These are phyloP conservation scores for Hirudo medicinalis DNA, from an alignment of 1,140 invertebrate genomes.

Conservation along the genomic window DNA sequence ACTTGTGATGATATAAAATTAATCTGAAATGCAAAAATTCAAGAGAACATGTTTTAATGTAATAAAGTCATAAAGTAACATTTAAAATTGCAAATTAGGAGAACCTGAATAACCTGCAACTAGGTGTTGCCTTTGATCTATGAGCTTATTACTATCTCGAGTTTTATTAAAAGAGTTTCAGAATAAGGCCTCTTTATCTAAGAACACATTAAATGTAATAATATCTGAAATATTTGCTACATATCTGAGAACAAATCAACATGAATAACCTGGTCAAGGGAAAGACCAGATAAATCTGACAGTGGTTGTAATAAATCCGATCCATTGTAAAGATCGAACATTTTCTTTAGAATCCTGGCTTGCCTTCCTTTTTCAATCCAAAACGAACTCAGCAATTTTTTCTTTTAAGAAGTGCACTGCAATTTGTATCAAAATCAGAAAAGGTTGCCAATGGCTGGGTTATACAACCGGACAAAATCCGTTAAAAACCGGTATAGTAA, in stretches of 20 bases:
- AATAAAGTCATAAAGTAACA: background rate
- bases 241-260: background rate
- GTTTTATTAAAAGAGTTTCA: background rate
- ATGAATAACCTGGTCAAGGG: background rate
- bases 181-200: background rate
- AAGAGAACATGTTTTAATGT: background rate
- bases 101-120: background rate
- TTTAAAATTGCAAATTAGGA: background rate
- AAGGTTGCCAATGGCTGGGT: background rate
- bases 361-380: background rate
- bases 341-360: background rate
- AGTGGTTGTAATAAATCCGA: background rate
- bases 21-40: background rate
- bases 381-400: background rate
- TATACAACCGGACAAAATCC: background rate
- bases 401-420: background rate
- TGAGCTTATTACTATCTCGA: background rate
- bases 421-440: background rate
- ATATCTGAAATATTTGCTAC: background rate
- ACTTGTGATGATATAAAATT: slow-evolving; percentile 5
- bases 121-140: background rate
- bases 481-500: too few species aligned
- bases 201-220: background rate
- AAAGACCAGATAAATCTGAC: background rate
- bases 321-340: background rate